Evolutionary conservation across 2,888 invertebrate genomes (phyloP).

Genomic region (Zhuqinia jingwanae): DNA sequence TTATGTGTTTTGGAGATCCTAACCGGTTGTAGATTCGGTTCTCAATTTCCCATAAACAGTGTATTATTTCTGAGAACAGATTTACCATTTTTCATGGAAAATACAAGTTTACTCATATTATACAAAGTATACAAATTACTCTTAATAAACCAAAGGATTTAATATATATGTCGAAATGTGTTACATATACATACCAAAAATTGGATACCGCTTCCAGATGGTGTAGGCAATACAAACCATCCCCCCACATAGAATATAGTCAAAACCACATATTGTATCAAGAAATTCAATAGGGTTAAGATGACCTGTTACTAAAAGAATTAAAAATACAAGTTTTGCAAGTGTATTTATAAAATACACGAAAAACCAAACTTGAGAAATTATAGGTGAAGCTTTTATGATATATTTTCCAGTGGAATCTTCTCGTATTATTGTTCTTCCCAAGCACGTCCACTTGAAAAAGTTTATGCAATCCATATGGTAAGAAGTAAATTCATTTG

Average conservation of each 20-base stretch:
- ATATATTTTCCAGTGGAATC: not conserved
- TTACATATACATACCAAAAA: too few relatives aligned
- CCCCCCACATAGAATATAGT: slow-evolving; percentile 44
- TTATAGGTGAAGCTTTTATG: slow-evolving; percentile 51
- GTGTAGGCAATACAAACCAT: slow-evolving; percentile 48
- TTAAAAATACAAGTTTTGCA: slow-evolving; percentile 32
- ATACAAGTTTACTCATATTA: too few relatives aligned
- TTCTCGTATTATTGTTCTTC: slow-evolving; percentile 20
- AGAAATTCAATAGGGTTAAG: slow-evolving; percentile 50
- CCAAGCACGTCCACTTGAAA: slow-evolving; percentile 55
- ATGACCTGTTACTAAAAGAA: slow-evolving; percentile 44
- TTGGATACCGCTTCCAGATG: slow-evolving; percentile 55
- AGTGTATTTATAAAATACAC: slow-evolving; percentile 33
- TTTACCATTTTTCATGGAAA: not conserved
- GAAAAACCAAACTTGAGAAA: slow-evolving; percentile 20
- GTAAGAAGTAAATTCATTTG: slow-evolving; percentile 28
- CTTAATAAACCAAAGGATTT: too few relatives aligned
- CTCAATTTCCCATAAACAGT: slow-evolving; percentile 53
- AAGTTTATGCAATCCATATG: slow-evolving; percentile 62
- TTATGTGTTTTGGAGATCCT: slow-evolving; percentile 42
- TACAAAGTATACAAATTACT: too few relatives aligned
- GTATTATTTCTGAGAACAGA: slow-evolving; percentile 40
- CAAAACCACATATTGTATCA: slow-evolving; percentile 51
- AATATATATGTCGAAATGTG: too few relatives aligned
- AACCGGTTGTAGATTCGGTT: slow-evolving; percentile 37